Base-by-base conservation (phyloP, 2,113 vertebrate species). In the Mesitornis unicolor region DNA sequence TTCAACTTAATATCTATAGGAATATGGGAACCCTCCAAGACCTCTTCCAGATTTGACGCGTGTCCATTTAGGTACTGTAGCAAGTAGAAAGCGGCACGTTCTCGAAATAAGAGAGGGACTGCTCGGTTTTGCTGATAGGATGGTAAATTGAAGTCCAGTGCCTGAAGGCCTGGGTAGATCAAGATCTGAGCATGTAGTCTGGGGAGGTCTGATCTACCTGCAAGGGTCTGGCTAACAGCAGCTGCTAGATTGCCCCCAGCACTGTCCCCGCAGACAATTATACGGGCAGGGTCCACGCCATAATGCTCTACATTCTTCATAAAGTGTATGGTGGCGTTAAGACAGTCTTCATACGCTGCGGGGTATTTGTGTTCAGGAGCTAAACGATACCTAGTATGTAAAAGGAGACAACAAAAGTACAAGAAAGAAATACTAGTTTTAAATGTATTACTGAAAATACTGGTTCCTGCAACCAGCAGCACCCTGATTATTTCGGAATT, bases 121-220 rank as follows among this genome's bases (percentile, higher is more conserved):
- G 97, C 92, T 1, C n/a, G 93, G 42, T 99, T 99, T 70, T 99
- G 98, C 82, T 98, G 98, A 45, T 98, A 98, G 11, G 99, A 99
- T 18, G 99, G 99, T 59, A 98, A 90, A 91, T 98, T 98, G 94
- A 99, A 99, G 88, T 99, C 97, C 53, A 98, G 57, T 16, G 89
- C 97, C 91, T 99, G 99, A 35, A 99, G 96, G 1, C 9, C 7
- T 1, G 98, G 97, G 59, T 98, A 99, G 97, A 99, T 96, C 43
- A 99, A 97, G 95, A 99, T 79, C 97, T 99, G 99, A 63, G 99
- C 99, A 3, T 98, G 98, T 24, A 98, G 98, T 24, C 56, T 97
- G 18, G 98, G 97, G 54, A 99, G 97, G 31, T 97, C 96, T 48
- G 95, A 51, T 22, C 67, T 91, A 24, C 84, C 88, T 35, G 95